Evolutionary conservation across 1,140 invertebrate genomes (phyloP).

Genomic region (Drosophila sucinea): DNA sequence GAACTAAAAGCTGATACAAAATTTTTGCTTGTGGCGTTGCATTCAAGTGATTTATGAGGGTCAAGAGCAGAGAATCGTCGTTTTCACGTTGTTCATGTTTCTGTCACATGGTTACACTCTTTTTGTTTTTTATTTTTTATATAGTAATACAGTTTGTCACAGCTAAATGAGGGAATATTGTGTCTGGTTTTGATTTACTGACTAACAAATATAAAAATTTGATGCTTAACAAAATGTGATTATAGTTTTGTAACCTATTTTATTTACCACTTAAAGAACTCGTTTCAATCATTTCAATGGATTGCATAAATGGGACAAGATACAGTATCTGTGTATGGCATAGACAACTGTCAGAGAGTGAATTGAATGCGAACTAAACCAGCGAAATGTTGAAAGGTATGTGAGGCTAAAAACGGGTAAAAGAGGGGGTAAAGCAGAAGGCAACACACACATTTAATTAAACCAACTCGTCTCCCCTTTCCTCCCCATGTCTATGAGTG

Average conservation of each 20-base stretch:
- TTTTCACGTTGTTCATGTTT: constrained; percentile 16
- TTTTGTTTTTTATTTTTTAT: neutral
- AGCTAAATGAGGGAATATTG: neutral
- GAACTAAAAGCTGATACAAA: constrained; percentile 50
- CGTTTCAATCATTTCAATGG: neutral
- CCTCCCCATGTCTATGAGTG: neutral
- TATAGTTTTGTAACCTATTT: too few relatives aligned
- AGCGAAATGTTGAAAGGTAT: constrained; percentile 5
- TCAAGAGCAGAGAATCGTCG: constrained; percentile 17
- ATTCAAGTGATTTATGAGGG: constrained; percentile 73
- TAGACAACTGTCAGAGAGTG: constrained; percentile 13
- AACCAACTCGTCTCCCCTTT: constrained; percentile 2
- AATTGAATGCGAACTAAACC: constrained; percentile 7
- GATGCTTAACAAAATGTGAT: too few relatives aligned
- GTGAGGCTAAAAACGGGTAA: too few relatives aligned
- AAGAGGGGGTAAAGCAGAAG: neutral
- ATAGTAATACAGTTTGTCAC: constrained; percentile 1
- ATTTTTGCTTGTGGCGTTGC: constrained; percentile 17
- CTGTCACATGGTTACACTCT: neutral
- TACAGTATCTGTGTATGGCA: neutral
- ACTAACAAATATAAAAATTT: neutral
- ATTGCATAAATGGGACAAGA: constrained; percentile 8
- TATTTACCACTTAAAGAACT: too few relatives aligned
- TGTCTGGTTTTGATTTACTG: neutral
- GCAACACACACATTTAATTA: constrained; percentile 31